A percentile compares a stretch with the other conserved stretches of the same genome.
Evolutionary conservation across 2,113 vertebrate genomes (phyloP).

Genomic region (Seriola dumerili): DNA sequence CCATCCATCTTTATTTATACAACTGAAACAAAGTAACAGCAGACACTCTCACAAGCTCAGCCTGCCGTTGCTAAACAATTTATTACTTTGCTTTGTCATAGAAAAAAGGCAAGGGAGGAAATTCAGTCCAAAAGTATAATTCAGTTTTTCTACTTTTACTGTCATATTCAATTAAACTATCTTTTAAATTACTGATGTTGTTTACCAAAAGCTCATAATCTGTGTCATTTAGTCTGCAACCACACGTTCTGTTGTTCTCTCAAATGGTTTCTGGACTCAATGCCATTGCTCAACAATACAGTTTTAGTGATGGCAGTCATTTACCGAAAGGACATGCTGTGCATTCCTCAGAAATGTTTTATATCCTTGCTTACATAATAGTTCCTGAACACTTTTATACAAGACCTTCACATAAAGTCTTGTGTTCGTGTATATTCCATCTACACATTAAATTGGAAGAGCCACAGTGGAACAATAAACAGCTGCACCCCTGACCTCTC

Average conservation of each 20-base stretch:
- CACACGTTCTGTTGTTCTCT: slow-evolving; percentile 11
- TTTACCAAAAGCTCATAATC: neutral
- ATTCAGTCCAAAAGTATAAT: neutral
- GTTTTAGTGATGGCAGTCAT: slow-evolving; percentile 5
- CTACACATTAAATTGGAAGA: neutral
- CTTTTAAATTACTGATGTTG: neutral
- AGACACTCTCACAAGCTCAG: neutral
- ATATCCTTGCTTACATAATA: slow-evolving; percentile 6
- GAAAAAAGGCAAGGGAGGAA: neutral
- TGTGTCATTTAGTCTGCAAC: neutral
- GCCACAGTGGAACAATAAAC: neutral
- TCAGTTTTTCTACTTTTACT: neutral
- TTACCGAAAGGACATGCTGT: neutral
- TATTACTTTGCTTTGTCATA: neutral
- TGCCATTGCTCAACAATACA: neutral
- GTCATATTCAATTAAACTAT: neutral
- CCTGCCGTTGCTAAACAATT: neutral
- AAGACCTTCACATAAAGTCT: neutral
- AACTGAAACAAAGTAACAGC: neutral
- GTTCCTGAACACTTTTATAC: neutral
- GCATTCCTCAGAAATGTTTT: neutral
- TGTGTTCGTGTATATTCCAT: neutral
- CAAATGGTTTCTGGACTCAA: neutral
- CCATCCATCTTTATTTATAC: neutral
- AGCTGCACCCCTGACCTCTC: neutral